Conservation (phyloP, 2,888 invertebrate species). For the Folsomia manolachei region DNA sequence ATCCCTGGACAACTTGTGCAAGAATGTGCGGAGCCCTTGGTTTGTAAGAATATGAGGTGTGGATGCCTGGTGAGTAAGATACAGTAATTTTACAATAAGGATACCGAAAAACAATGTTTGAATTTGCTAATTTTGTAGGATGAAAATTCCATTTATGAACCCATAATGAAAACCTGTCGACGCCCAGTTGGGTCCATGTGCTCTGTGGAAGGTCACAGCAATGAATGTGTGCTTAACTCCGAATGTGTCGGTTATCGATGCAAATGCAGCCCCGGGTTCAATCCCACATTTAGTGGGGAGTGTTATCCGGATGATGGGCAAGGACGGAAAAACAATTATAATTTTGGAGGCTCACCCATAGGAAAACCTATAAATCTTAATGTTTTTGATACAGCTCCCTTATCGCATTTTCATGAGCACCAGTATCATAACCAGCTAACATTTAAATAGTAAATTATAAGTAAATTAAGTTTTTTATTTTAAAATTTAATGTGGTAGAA, state of each 20-base stretch:
- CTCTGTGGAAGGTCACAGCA: neutral
- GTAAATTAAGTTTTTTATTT: no score
- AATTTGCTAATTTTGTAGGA: no score
- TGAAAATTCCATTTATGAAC: slow-evolving; percentile 36
- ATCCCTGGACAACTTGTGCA: slow-evolving; percentile 27
- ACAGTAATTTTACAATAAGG: no score
- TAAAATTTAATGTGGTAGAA: no score
- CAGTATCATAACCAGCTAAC: no score
- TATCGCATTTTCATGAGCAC: no score
- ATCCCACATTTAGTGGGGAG: slow-evolving; percentile 36
- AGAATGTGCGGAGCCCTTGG: slow-evolving; percentile 38
- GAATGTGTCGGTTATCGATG: slow-evolving; percentile 35
- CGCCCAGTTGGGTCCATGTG: slow-evolving; percentile 37
- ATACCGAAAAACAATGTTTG: no score
- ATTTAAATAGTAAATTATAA: no score
- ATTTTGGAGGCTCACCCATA: no score
- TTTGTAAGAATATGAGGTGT: slow-evolving; percentile 29
- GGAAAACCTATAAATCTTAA: no score
- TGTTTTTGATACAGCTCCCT: no score
- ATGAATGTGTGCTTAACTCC: slow-evolving; percentile 30
- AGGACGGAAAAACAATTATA: no score
- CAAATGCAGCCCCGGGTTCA: slow-evolving; percentile 26
- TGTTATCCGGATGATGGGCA: slow-evolving; percentile 33
- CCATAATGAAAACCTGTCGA: slow-evolving; percentile 34
- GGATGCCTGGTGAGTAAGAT: slow-evolving; percentile 30